Evolutionary conservation across 2,888 invertebrate genomes (phyloP).

Genomic region (Atethmia centrago): DNA sequence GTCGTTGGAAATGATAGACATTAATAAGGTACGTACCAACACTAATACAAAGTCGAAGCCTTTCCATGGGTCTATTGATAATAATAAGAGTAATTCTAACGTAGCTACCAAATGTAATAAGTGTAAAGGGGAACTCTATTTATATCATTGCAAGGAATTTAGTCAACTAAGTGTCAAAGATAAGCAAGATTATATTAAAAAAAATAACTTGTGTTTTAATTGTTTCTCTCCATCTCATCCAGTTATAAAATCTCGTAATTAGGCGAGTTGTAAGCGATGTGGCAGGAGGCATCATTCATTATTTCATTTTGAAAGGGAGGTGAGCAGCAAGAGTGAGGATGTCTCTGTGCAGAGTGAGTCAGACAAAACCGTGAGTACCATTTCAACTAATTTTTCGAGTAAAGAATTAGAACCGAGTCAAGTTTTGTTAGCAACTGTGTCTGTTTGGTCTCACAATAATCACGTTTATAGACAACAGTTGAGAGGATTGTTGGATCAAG

Average conservation of each 20-base stretch:
- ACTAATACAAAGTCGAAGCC: not conserved
- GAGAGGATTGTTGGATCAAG: too few relatives aligned
- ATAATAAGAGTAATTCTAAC: not conserved
- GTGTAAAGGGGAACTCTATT: constrained; percentile 1
- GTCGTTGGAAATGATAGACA: not conserved
- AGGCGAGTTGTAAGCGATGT: not conserved
- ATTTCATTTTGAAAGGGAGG: not conserved
- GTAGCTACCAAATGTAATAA: not conserved
- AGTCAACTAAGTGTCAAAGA: not conserved
- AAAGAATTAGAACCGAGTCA: too few relatives aligned
- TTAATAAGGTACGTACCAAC: not conserved
- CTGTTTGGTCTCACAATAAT: too few relatives aligned
- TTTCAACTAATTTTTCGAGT: too few relatives aligned
- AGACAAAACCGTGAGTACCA: too few relatives aligned
- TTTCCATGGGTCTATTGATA: constrained; percentile 1
- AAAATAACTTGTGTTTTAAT: too few relatives aligned
- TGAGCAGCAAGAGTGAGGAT: too few relatives aligned
- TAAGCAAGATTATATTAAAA: too few relatives aligned
- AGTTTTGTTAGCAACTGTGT: too few relatives aligned
- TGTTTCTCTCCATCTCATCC: constrained; percentile 7
- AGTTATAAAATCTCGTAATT: constrained; percentile 1
- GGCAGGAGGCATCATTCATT: constrained; percentile 9
- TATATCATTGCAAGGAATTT: not conserved
- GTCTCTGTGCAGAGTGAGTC: too few relatives aligned
- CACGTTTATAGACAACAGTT: too few relatives aligned